phyloP scores from a whole-genome alignment of 2,888 invertebrate genomes.

The Pollenia labialis region DNA sequence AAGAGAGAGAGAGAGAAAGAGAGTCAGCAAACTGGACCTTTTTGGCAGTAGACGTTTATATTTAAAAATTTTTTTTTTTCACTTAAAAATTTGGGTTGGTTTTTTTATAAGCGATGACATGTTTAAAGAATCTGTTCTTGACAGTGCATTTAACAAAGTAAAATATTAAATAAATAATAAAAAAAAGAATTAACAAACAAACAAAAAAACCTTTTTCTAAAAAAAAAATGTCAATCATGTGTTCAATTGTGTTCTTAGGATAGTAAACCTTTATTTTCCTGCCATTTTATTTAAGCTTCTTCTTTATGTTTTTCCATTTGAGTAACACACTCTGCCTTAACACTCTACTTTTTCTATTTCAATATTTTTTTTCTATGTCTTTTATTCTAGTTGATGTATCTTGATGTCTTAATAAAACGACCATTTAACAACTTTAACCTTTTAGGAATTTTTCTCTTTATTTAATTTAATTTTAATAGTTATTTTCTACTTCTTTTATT shows the following conservation, averaged over 20 bases:
- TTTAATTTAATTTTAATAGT: neutral
- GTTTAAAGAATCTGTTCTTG: conserved; percentile 37
- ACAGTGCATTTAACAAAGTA: conserved; percentile 26
- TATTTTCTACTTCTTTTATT: neutral
- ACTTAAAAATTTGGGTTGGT: neutral
- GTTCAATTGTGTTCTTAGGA: conserved; percentile 51
- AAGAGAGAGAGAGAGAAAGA: too few relatives aligned
- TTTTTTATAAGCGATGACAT: conserved; percentile 2
- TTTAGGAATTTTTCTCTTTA: neutral
- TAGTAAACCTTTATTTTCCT: conserved; percentile 19
- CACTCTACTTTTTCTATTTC: too few relatives aligned
- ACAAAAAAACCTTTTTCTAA: neutral
- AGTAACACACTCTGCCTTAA: neutral
- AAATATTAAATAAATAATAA: conserved; percentile 7
- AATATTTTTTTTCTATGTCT: neutral
- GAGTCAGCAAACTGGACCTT: too few relatives aligned
- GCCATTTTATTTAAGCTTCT: neutral
- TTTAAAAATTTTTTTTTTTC: neutral
- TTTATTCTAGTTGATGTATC: neutral
- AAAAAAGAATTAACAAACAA: neutral
- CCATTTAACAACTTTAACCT: neutral
- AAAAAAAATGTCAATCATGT: conserved; percentile 60
- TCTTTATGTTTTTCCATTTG: neutral
- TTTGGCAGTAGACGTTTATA: conserved; percentile 1
- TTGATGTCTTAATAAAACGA: neutral